Evolutionary conservation across 2,797 vertebrate species (phyloP).

Genomic region (Platalea minor): DNA sequence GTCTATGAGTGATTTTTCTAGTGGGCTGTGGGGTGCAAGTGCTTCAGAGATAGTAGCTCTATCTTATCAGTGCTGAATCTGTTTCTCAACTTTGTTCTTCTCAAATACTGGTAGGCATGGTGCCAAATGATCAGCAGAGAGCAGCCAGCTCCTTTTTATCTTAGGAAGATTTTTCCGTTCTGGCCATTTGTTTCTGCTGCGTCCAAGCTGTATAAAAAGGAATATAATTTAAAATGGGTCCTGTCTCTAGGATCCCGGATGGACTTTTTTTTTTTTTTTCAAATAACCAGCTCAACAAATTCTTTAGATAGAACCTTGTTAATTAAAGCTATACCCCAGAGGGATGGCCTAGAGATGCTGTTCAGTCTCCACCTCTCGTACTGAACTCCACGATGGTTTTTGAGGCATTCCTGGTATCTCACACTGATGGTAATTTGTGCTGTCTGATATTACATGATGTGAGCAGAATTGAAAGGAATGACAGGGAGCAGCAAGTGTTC

Average conservation of each 20-base stretch:
- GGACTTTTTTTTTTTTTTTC: not conserved
- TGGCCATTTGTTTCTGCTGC: not conserved
- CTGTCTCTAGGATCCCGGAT: not conserved
- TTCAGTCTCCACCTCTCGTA: not conserved
- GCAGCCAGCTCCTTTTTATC: not conserved
- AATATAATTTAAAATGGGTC: not conserved
- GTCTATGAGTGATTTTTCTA: not conserved
- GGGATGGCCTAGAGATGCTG: not conserved
- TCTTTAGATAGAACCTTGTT: slow-evolving; percentile 27
- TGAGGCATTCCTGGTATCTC: slow-evolving; percentile 14
- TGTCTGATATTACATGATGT: not conserved
- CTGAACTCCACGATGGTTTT: not conserved
- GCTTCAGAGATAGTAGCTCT: not conserved
- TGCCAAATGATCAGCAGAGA: slow-evolving; percentile 19
- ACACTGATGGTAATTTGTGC: slow-evolving; percentile 15
- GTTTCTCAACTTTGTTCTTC: not conserved
- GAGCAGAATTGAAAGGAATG: slow-evolving; percentile 26
- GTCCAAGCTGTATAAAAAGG: slow-evolving; percentile 1
- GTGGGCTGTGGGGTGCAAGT: not conserved
- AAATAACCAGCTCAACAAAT: slow-evolving; percentile 9
- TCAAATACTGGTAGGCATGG: not conserved
- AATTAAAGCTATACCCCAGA: slow-evolving; percentile 11
- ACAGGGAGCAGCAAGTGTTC: not conserved
- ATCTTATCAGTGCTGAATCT: not conserved
- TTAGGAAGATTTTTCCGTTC: not conserved